Evolutionary conservation across 1,140 invertebrate species (phyloP).

Genomic region (Cyrtorhinus lividipennis): DNA sequence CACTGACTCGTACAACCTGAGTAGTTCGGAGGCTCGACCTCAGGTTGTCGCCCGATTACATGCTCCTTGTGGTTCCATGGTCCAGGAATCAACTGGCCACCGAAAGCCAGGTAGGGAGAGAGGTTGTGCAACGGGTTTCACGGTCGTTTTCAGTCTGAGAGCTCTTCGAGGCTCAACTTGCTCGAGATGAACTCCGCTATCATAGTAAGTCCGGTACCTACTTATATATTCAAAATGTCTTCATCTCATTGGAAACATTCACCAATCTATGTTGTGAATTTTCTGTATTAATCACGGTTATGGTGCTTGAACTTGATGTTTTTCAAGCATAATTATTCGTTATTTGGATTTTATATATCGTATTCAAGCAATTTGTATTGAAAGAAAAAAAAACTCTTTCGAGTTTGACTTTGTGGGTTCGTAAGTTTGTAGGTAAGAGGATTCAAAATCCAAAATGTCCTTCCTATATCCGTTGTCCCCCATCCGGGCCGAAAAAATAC

Average conservation of each 20-base stretch:
- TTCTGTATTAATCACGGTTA: too few species aligned
- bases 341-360: too few species aligned
- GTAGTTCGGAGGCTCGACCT: neutral
- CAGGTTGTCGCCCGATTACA: conserved; percentile 4
- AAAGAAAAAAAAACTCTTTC: too few species aligned
- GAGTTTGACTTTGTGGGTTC: too few species aligned
- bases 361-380: too few species aligned
- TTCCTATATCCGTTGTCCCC: too few species aligned
- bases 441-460: too few species aligned
- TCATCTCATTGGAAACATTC: neutral
- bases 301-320: too few species aligned
- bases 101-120: neutral
- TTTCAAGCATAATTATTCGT: too few species aligned
- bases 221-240: neutral
- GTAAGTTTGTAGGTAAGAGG: too few species aligned
- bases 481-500: too few species aligned
- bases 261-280: too few species aligned
- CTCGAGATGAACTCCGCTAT: neutral
- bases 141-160: neutral
- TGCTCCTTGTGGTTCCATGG: conserved; percentile 2
- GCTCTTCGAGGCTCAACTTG: neutral
- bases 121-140: neutral
- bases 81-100: neutral
- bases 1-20: neutral
- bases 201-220: neutral